phyloP scores from a whole-genome alignment of 2,888 invertebrate species.

The Endomychus coccineus region DNA sequence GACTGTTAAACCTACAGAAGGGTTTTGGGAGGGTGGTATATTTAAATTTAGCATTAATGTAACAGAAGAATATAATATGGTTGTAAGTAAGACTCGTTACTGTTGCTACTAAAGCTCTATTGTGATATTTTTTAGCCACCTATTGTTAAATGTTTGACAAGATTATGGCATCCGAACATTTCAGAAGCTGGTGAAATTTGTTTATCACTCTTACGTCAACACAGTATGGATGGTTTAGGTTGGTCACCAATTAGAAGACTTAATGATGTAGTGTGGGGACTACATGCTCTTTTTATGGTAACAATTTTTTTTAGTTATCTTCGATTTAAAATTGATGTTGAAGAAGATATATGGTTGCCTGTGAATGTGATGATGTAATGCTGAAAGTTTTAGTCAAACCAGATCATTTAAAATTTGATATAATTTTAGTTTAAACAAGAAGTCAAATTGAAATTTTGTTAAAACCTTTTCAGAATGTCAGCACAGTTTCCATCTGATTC shows the following conservation, averaged over 20 bases:
- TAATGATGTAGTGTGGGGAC: constrained; percentile 91
- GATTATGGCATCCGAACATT: constrained; percentile 95
- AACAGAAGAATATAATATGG: constrained; percentile 94
- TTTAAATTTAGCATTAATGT: constrained; percentile 82
- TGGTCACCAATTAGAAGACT: constrained; percentile 90
- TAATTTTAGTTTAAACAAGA: no score
- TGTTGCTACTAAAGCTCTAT: not conserved
- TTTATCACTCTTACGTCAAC: constrained; percentile 80
- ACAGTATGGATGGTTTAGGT: constrained; percentile 82
- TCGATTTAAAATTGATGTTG: not conserved
- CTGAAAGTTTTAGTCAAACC: no score
- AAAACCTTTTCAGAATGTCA: no score
- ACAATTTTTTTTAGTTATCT: constrained; percentile 45
- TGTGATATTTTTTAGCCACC: constrained; percentile 65
- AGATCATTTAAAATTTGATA: no score
- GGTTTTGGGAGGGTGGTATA: constrained; percentile 78
- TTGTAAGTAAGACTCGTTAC: constrained; percentile 54
- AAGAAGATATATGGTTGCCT: no score
- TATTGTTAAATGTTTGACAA: constrained; percentile 81
- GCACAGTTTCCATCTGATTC: no score
- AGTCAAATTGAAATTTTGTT: no score
- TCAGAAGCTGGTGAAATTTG: constrained; percentile 85
- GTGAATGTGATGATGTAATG: no score
- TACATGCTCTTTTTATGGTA: constrained; percentile 87
- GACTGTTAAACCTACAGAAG: constrained; percentile 75